Evolutionary conservation across 2,888 invertebrate species (phyloP), one percentile per base, ranked within the genome.

Genomic region (Cecidostiba fungosa): DNA sequence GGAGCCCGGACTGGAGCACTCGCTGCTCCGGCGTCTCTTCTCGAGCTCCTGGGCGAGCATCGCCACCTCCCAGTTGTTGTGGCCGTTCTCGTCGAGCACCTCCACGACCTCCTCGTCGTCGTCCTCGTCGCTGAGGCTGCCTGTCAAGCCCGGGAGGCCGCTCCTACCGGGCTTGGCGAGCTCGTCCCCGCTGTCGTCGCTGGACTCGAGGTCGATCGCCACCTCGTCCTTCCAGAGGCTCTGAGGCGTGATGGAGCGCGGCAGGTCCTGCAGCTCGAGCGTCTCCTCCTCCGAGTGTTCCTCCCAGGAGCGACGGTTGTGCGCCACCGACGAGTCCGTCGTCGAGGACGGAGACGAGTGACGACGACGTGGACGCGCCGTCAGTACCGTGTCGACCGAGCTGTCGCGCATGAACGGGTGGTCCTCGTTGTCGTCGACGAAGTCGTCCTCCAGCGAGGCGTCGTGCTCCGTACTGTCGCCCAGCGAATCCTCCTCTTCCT

Each of bases 51-150:
- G 95, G 0, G 97, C 97, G 59, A 97, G 93, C 96, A 97, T 96
- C 92, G 95, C 95, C 0, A 97, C 96, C 92, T 97, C 97, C 97
- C 97, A 97, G 90, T 96, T 96, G 87, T 96, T 95, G 87, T 93
- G 92, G 8, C 92, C 91, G 32, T 87, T 87, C 3, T 89, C 91
- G 3, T 91, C 90, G 5, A 93, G 92, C 87, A 91, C 91, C 36
- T 88, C 88, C 32, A 87, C 89, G 82, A 70, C 87, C 77, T 89
- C 89, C 32, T 85, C 93, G 62, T 94, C 92, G 47, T 93, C 90
- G 43, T 93, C 92, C 12, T 94, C 92, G 87, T 94, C 94, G 84
- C 94, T 94, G 36, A 94, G 93, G 88, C 93, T 93, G 69, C 92
- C 92, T 5, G 92, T 32, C 54, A 39, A 92, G 0, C 19, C 3